Evolutionary conservation across 1,140 invertebrate species (phyloP), one percentile per base, ranked within the genome.

Genomic region (Panagrolaimus sp.): DNA sequence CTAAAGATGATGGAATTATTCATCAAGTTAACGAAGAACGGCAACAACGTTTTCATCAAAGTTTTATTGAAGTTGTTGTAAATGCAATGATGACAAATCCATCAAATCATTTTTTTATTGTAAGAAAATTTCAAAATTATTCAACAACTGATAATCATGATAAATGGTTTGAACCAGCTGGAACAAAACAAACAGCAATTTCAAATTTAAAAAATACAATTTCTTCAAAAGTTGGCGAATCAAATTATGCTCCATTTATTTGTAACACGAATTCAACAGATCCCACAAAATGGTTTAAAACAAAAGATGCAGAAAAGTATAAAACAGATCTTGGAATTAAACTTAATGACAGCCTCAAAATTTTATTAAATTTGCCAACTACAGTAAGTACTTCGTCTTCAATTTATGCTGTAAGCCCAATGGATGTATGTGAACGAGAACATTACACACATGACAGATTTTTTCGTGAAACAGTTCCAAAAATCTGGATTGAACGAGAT

Each of bases 61-160:
- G 52, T 17, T 58, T 79, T 46, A 64, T 64, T 32, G 28, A 64
- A 69, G 79, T 58, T 46, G 79, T 45, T 65, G 58, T 14, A 66
- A 73, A 17, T 15, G 62, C 8, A 77, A 80, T 69, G 63, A 72
- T 64, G 28, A 10, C 63, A 17, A 64, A 17, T n/a, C 38, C 63
- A 64, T 43, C 63, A 12, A 64, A 32, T 58, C 17, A 17, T 32
- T 24, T 32, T 10, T 58, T 58, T 58, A n/a, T 58, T 58, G 21
- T 21, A 12, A 21, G 52, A n/a, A 58, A 58, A 28, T 58, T 58
- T 28, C 52, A 58, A 58, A 28, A 28, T 12, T 58, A 26, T 17
- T n/a, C 52, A 12, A 21, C 52, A 12, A 28, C 52, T 21, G 52
- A 58, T 21, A 28, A 12, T 58, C 21, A 58, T 58, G 52, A 58